Evolutionary conservation across 1,140 invertebrate species (phyloP).

Genomic region (Drosophila jambulina): DNA sequence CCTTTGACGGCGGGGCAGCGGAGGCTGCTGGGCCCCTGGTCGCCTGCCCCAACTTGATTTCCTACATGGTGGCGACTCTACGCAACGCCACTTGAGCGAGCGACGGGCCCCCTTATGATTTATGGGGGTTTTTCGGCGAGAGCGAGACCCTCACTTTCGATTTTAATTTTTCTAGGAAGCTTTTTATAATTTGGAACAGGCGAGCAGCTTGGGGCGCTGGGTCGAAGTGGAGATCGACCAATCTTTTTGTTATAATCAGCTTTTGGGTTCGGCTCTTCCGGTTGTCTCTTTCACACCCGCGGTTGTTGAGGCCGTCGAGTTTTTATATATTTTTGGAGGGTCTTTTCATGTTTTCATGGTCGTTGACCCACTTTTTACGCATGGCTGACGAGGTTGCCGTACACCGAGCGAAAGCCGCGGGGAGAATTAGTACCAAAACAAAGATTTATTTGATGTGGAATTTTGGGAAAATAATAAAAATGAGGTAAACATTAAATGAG

Average conservation of each 20-base stretch:
- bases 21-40: constrained; percentile 63
- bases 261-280: constrained; percentile 25
- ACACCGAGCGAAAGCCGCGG: constrained; percentile 13
- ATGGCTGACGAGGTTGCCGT: neutral
- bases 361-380: constrained; percentile 47
- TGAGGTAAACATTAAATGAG: too few species aligned
- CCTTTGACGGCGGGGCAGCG: constrained; percentile 27
- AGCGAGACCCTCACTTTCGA: constrained; percentile 64
- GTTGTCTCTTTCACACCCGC: constrained; percentile 41
- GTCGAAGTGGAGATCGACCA: constrained; percentile 17
- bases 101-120: constrained; percentile 61
- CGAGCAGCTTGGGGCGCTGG: constrained; percentile 52
- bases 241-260: constrained; percentile 36
- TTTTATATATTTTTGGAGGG: constrained; percentile 24
- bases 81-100: constrained; percentile 2
- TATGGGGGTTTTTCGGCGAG: constrained; percentile 41
- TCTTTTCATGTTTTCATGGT: constrained; percentile 36
- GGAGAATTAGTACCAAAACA: too few species aligned
- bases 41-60: constrained; percentile 56
- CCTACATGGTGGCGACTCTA: constrained; percentile 54
- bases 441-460: too few species aligned
- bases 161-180: constrained; percentile 78
- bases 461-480: neutral
- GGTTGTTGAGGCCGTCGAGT: neutral
- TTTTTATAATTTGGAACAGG: constrained; percentile 78